These are phyloP conservation scores for Diplodus puntazzo DNA, from an alignment of 2,797 vertebrate genomes.

Conservation along the genomic window DNA sequence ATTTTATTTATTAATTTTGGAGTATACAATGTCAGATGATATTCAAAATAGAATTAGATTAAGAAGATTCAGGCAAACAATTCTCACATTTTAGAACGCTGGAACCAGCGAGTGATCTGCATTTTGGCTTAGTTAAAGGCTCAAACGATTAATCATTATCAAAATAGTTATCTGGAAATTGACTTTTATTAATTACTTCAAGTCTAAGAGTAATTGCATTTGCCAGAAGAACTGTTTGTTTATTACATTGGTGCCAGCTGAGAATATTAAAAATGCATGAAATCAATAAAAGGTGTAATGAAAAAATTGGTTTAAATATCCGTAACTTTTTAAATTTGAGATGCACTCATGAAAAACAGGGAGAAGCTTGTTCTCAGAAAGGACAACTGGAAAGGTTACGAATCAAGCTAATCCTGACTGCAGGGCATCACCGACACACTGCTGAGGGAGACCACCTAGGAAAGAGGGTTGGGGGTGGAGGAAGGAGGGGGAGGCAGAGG, in stretches of 20 bases:
- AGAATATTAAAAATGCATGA: neutral
- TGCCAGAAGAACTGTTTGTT: neutral
- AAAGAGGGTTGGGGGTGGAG: slow-evolving; percentile 25
- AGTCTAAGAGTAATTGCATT: neutral
- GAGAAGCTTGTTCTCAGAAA: slow-evolving; percentile 30
- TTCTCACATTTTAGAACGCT: neutral
- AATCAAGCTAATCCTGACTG: slow-evolving; percentile 60
- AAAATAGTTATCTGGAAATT: neutral
- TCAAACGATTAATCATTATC: neutral
- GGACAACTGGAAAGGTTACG: slow-evolving; percentile 64
- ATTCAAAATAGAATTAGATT: neutral
- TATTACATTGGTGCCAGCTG: neutral
- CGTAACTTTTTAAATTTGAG: neutral
- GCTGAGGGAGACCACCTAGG: slow-evolving; percentile 70
- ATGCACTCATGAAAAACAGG: neutral
- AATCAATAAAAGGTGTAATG: neutral
- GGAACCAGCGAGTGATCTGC: neutral
- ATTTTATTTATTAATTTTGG: neutral
- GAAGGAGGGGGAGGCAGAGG: slow-evolving; percentile 40
- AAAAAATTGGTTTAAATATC: neutral
- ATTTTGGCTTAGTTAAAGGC: neutral
- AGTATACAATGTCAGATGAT: neutral
- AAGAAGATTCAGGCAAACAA: neutral
- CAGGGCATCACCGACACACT: slow-evolving; percentile 39
- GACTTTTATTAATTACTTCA: neutral